These are phyloP conservation scores for Xanthorhoe spadicearia DNA, from an alignment of 2,888 invertebrate species.

Conservation along the genomic window DNA sequence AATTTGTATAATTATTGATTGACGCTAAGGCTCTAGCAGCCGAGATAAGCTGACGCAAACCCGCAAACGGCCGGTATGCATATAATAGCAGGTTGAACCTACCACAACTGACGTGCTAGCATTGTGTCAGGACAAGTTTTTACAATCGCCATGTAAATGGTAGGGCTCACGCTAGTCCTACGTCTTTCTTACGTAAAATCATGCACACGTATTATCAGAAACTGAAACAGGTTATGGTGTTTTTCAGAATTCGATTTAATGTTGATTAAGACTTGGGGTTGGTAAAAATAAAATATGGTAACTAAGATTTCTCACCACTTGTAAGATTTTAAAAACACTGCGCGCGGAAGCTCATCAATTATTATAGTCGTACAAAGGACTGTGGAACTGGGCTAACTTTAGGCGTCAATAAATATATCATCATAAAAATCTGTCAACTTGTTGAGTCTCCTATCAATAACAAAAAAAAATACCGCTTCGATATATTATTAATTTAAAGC, in stretches of 20 bases:
- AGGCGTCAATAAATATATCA: neutral
- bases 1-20: neutral
- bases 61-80: conserved; percentile 27
- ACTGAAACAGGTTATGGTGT: neutral
- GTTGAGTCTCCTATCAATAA: conserved; percentile 12
- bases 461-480: neutral
- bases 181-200: conserved; percentile 22
- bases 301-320: neutral
- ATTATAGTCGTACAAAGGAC: neutral
- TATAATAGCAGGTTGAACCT: conserved; percentile 31
- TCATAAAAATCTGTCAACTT: neutral
- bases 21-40: neutral
- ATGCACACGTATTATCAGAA: conserved; percentile 9
- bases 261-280: neutral
- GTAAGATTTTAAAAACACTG: too few species aligned
- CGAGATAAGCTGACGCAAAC: conserved; percentile 18
- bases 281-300: neutral
- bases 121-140: conserved; percentile 42
- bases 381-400: neutral
- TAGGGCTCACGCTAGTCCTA: conserved; percentile 17
- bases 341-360: neutral
- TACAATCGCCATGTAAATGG: conserved; percentile 28
- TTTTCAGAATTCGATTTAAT: conserved; percentile 3
- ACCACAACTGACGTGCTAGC: conserved; percentile 38
- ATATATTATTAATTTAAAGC: conserved; percentile 7